A percentile compares a stretch with the other conserved stretches of the same genome.
phyloP scores from a whole-genome alignment of 1,140 invertebrate species.

The Drosophila sucinea region DNA sequence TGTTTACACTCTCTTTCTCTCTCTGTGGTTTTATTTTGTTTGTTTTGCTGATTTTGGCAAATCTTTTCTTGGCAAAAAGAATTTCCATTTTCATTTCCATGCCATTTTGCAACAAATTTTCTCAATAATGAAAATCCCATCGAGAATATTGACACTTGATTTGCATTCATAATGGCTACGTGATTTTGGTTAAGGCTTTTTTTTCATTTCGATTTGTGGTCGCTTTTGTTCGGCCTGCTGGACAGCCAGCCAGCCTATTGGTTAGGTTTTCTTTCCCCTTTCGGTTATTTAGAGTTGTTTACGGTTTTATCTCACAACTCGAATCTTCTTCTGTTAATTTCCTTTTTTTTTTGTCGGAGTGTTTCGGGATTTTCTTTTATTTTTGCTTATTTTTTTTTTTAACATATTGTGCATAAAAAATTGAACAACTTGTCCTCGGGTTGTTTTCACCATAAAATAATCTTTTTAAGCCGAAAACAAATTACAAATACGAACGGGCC shows the following conservation, averaged over 20 bases:
- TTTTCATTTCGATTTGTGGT: slow-evolving; percentile 45
- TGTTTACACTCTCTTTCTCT: background rate
- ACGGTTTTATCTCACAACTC: slow-evolving; percentile 27
- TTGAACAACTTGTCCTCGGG: slow-evolving; percentile 62
- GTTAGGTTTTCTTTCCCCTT: background rate
- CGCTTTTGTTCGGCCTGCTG: slow-evolving; percentile 16
- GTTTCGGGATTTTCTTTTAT: background rate
- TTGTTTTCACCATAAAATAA: slow-evolving; percentile 80
- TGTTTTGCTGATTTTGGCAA: slow-evolving; percentile 70
- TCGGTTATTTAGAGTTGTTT: slow-evolving; percentile 16
- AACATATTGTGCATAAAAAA: slow-evolving; percentile 76
- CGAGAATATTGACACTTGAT: slow-evolving; percentile 74
- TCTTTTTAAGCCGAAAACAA: slow-evolving; percentile 80
- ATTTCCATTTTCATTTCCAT: slow-evolving; percentile 54
- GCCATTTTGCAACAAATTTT: slow-evolving; percentile 61
- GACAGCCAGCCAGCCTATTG: background rate
- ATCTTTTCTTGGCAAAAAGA: slow-evolving; percentile 16
- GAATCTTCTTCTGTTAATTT: slow-evolving; percentile 43
- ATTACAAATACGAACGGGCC: slow-evolving; percentile 67
- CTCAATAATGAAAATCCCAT: slow-evolving; percentile 53
- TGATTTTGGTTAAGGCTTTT: slow-evolving; percentile 49
- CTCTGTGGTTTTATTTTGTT: slow-evolving; percentile 42
- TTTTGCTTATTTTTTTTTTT: background rate
- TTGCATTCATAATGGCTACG: slow-evolving; percentile 78
- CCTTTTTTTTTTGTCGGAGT: slow-evolving; percentile 15